Evolutionary conservation across 2,797 vertebrate genomes (phyloP).

Genomic region (Liasis olivaceus): DNA sequence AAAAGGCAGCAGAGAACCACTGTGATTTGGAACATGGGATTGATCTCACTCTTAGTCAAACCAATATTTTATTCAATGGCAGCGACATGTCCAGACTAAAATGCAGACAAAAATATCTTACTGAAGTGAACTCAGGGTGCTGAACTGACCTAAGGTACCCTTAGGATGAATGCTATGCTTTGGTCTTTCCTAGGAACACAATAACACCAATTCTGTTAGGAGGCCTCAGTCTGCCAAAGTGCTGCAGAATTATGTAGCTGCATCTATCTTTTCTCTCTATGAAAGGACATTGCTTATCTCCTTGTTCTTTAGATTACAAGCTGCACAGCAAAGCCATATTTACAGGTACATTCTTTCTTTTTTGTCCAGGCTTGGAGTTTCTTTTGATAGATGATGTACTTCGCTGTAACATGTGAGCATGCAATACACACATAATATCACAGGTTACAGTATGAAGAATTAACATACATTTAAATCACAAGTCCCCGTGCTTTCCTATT

Average conservation of each 20-base stretch:
- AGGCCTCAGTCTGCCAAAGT: background rate
- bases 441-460: background rate
- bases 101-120: conserved; percentile 7
- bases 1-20: background rate
- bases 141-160: conserved; percentile 9
- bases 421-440: background rate
- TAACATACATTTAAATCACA: background rate
- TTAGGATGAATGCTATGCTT: conserved; percentile 15
- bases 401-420: background rate
- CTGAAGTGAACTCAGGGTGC: conserved; percentile 2
- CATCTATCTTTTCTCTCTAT: background rate
- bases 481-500: background rate
- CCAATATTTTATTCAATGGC: background rate
- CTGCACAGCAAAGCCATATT: background rate
- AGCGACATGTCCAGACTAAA: background rate
- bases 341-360: background rate
- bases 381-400: background rate
- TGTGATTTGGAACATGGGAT: background rate
- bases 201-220: conserved; percentile 9
- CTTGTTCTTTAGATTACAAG: background rate
- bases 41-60: background rate
- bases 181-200: conserved; percentile 19
- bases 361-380: background rate
- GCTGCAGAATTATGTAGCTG: background rate
- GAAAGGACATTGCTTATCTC: background rate